A percentile compares a stretch with the other conserved stretches of the same genome.
phyloP scores from a whole-genome alignment of 2,113 vertebrate species.

The Columba janthina region DNA sequence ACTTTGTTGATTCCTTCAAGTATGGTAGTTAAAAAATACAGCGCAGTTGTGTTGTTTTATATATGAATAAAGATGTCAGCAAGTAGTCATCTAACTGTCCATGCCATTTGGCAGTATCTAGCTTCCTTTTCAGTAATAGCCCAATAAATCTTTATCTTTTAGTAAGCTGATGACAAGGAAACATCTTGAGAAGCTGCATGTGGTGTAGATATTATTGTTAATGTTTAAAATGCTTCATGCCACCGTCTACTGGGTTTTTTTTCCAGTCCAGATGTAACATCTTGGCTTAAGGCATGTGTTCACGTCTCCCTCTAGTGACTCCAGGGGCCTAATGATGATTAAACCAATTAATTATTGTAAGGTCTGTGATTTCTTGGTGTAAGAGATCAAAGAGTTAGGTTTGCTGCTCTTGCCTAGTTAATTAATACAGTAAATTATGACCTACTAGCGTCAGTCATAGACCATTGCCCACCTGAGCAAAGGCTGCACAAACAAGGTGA shows the following conservation, averaged over 20 bases:
- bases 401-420: not conserved
- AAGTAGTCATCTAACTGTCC: constrained; percentile 58
- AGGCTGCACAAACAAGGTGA: not conserved
- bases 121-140: constrained; percentile 65
- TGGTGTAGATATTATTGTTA: constrained; percentile 35
- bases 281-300: not conserved
- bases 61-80: constrained; percentile 49
- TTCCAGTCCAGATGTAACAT: constrained; percentile 15
- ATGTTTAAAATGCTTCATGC: constrained; percentile 28
- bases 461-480: not conserved
- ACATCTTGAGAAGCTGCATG: constrained; percentile 66
- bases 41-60: constrained; percentile 17
- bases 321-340: not conserved
- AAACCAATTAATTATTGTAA: not conserved
- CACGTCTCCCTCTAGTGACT: constrained; percentile 15
- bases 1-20: constrained; percentile 20
- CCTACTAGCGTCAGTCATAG: not conserved
- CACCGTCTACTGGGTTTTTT: constrained; percentile 25
- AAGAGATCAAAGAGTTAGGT: not conserved
- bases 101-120: constrained; percentile 60
- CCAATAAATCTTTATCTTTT: constrained; percentile 67
- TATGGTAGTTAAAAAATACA: constrained; percentile 34
- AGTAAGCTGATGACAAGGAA: constrained; percentile 53
- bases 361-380: not conserved
- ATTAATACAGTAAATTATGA: not conserved